Conservation (phyloP, 2,797 vertebrate genomes). For the Microcaecilia unicolor region DNA sequence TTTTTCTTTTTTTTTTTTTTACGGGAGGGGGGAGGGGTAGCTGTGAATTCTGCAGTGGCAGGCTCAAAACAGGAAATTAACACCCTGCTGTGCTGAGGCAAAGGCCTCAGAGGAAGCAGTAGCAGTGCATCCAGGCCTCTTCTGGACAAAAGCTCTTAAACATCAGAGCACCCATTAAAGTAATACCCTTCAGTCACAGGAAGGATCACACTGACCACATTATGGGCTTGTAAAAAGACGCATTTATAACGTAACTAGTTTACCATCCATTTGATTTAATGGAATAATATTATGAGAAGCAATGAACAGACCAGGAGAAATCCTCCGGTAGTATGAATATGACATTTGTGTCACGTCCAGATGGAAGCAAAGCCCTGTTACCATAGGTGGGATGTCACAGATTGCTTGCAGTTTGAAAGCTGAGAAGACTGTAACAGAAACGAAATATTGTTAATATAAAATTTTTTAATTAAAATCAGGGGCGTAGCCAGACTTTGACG, state of each 20-base stretch:
- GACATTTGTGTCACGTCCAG: too few relatives aligned
- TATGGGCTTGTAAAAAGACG: not conserved
- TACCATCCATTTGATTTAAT: conserved; percentile 1
- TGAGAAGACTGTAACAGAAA: too few relatives aligned
- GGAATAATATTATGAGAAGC: not conserved
- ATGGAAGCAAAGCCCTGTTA: too few relatives aligned
- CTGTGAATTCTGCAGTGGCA: conserved; percentile 33
- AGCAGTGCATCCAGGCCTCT: conserved; percentile 18
- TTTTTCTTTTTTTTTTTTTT: too few relatives aligned
- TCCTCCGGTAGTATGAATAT: not conserved
- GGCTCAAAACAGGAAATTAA: conserved; percentile 52
- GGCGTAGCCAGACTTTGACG: too few relatives aligned
- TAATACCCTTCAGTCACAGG: conserved; percentile 40
- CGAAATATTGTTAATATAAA: too few relatives aligned
- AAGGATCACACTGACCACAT: conserved; percentile 28
- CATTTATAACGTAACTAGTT: conserved; percentile 5
- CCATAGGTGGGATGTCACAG: too few relatives aligned
- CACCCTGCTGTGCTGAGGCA: conserved; percentile 36
- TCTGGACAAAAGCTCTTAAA: conserved; percentile 41
- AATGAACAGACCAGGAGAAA: conserved; percentile 1
- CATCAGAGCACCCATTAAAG: conserved; percentile 40
- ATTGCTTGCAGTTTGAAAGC: too few relatives aligned
- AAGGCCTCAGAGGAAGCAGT: conserved; percentile 41
- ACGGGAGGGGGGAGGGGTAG: conserved; percentile 24
- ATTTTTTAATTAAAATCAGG: too few relatives aligned